Evolutionary conservation across 2,888 invertebrate genomes (phyloP).

Genomic region (Eustalomyia histrio): DNA sequence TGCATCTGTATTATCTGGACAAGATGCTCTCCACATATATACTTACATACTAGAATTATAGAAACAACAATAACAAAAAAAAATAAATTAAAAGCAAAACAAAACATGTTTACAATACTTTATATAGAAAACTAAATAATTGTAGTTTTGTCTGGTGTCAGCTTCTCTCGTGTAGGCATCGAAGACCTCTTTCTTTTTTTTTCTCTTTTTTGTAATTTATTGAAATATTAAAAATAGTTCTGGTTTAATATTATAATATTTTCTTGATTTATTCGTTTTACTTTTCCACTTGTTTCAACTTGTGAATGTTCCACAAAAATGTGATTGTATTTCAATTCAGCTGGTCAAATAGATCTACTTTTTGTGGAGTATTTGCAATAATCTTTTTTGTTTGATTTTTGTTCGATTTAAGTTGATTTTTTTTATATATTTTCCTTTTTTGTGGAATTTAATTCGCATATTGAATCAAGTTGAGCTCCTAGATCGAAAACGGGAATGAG

Average conservation of each 20-base stretch:
- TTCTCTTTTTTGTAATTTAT: too few species aligned
- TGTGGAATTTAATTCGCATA: slow-evolving; percentile 79
- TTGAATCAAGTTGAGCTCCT: slow-evolving; percentile 80
- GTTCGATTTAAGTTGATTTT: slow-evolving; percentile 40
- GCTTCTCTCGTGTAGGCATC: slow-evolving; percentile 35
- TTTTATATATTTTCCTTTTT: slow-evolving; percentile 66
- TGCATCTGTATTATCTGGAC: neutral
- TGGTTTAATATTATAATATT: slow-evolving; percentile 7
- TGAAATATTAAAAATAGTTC: slow-evolving; percentile 2
- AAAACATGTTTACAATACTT: too few species aligned
- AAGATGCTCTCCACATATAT: slow-evolving; percentile 15
- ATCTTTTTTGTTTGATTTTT: slow-evolving; percentile 11
- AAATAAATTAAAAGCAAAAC: slow-evolving; percentile 1
- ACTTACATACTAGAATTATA: slow-evolving; percentile 43
- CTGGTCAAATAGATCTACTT: slow-evolving; percentile 44
- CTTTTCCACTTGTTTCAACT: slow-evolving; percentile 78
- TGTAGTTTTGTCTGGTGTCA: slow-evolving; percentile 43
- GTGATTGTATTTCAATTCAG: slow-evolving; percentile 48
- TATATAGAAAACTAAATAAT: too few species aligned
- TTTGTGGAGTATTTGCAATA: too few species aligned
- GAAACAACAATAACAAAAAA: neutral
- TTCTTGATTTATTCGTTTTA: slow-evolving; percentile 67
- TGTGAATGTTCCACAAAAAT: slow-evolving; percentile 79
- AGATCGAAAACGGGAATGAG: slow-evolving; percentile 80
- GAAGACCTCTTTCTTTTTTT: slow-evolving; percentile 21